phyloP scores from a whole-genome alignment of 2,888 invertebrate genomes.

The Brachypalpus laphriformis region DNA sequence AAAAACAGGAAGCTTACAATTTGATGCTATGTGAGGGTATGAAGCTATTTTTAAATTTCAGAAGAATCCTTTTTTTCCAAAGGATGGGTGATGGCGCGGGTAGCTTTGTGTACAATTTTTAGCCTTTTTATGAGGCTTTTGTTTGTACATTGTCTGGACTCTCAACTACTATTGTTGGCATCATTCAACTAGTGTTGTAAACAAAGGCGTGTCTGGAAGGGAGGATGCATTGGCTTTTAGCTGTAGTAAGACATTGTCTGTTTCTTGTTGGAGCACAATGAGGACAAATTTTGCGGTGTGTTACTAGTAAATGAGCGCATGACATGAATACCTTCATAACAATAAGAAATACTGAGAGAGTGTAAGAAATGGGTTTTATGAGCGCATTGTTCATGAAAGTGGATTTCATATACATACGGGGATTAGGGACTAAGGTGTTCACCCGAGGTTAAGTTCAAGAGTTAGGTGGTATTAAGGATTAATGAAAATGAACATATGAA shows the following conservation, averaged over 20 bases:
- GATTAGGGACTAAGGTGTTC: background rate
- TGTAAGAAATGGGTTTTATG: background rate
- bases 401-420: background rate
- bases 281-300: slow-evolving; percentile 49
- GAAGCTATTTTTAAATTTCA: slow-evolving; percentile 13
- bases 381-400: background rate
- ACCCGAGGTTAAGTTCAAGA: background rate
- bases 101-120: background rate
- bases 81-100: background rate
- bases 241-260: slow-evolving; percentile 44
- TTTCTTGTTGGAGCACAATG: slow-evolving; percentile 33
- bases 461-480: background rate
- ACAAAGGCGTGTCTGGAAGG: slow-evolving; percentile 53
- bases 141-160: slow-evolving; percentile 65
- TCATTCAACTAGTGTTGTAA: slow-evolving; percentile 65
- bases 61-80: background rate
- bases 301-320: slow-evolving; percentile 30
- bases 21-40: slow-evolving; percentile 28
- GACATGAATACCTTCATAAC: background rate
- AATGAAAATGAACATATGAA: too few relatives aligned
- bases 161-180: slow-evolving; percentile 52
- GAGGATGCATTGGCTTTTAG: slow-evolving; percentile 3
- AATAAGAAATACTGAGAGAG: background rate
- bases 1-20: slow-evolving; percentile 53
- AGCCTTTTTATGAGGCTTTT: slow-evolving; percentile 35